Base-by-base conservation (phyloP, 2,113 vertebrate species). In the Pontoporia blainvillei region DNA sequence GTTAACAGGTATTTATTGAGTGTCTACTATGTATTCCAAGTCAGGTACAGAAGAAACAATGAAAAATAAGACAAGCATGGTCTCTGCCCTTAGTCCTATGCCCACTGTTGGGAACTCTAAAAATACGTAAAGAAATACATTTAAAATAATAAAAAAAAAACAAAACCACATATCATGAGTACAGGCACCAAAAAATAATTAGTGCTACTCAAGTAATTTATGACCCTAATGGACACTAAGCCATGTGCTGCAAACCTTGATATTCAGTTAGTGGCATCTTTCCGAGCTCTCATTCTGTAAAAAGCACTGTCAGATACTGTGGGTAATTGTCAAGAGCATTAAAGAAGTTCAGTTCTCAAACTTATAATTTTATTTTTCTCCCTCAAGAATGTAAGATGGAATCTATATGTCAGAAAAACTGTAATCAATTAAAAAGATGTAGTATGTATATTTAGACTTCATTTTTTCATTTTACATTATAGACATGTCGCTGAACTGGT, bases 181-280 rank as follows among this genome's bases (percentile, higher is more conserved):
- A 93, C 86, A 86, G 91, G 96, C 94, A 57, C 73, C 81, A 87
- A 96, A 92, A 96, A 92, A 69, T 96, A 93, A 94, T 94, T 91
- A 97, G 86, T 69, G 92, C 96, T 87, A 79, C 41, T 91, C 82
- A 91, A 91, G 90, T 93, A 95, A 96, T 90, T 91, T 95, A 89
- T 96, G 93, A 72, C 39, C 62, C 20, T 86, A 79, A 59, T n/a
- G 64, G 82, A 75, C 71, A 69, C 6, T 46, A 49, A 84, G 62
- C 67, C 69, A 75, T 2, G 1, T 36, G 69, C 41, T 20, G 5
- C 31, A 52, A 46, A 71, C 34, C 76, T 78, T 62, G 96, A 90
- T 85, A 86, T 90, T 96, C 59, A 49, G 61, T 61, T 81, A 27
- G 64, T 15, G 8, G 59, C 20, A 10, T 39, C 46, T 86, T 78